Conservation (phyloP, 2,888 invertebrate genomes). For the Hydraecia micacea region DNA sequence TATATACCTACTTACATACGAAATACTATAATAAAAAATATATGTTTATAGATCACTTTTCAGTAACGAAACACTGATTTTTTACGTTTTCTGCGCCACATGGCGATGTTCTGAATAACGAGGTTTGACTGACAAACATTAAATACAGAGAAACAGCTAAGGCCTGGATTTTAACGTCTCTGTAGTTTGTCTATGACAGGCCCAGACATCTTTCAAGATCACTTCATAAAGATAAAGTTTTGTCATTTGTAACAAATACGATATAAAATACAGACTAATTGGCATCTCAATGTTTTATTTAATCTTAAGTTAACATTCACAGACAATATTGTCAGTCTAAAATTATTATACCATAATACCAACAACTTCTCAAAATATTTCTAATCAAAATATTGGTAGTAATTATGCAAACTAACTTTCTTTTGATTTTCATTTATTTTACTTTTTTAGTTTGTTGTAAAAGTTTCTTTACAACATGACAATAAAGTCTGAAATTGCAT, state of each 20-base stretch:
- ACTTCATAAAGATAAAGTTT: background rate
- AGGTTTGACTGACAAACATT: background rate
- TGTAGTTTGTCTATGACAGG: conserved; percentile 8
- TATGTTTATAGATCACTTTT: background rate
- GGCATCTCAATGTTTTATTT: background rate
- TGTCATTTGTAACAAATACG: conserved; percentile 13
- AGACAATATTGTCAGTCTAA: conserved; percentile 14
- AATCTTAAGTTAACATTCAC: background rate
- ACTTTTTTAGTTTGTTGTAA: conserved; percentile 4
- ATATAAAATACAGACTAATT: background rate
- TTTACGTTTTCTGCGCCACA: no score
- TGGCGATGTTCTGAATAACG: background rate
- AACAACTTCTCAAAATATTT: conserved; percentile 19
- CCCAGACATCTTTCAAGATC: background rate
- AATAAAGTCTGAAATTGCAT: conserved; percentile 11
- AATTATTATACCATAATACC: conserved; percentile 9
- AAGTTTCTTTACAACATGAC: background rate
- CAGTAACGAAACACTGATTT: background rate
- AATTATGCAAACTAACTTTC: conserved; percentile 23
- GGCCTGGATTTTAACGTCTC: background rate
- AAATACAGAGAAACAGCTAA: background rate
- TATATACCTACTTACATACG: background rate
- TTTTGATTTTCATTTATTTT: conserved; percentile 17
- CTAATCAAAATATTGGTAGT: conserved; percentile 41
- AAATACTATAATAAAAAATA: background rate